phyloP scores from a whole-genome alignment of 2,888 invertebrate species.

The Pocota personata region DNA sequence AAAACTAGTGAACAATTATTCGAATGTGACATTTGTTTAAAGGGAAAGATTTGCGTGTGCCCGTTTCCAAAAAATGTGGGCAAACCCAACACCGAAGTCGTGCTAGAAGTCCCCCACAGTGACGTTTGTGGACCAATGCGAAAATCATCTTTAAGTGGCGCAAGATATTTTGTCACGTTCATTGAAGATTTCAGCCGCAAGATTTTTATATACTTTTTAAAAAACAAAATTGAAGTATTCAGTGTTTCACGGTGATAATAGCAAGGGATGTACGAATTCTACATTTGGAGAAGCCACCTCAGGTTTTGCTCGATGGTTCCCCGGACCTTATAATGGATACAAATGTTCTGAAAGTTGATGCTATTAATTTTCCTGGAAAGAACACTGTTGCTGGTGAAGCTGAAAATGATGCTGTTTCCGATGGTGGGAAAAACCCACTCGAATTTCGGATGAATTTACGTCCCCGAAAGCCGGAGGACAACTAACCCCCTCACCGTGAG shows the following conservation, averaged over 20 bases:
- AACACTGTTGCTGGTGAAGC: too few relatives aligned
- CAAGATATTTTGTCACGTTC: conserved; percentile 35
- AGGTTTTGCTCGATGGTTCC: too few relatives aligned
- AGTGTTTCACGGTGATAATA: conserved; percentile 6
- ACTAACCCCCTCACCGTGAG: too few relatives aligned
- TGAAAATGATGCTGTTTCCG: too few relatives aligned
- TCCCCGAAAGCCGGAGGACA: too few relatives aligned
- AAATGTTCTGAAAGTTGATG: conserved; percentile 24
- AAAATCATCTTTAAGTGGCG: conserved; percentile 42
- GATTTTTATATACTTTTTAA: conserved; percentile 54
- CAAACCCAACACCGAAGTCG: conserved; percentile 3
- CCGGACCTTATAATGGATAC: too few relatives aligned
- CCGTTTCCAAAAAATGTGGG: conserved; percentile 2
- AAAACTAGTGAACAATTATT: background rate
- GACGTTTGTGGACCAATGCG: conserved; percentile 68
- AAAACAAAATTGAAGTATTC: conserved; percentile 62
- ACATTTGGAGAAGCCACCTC: conserved; percentile 17
- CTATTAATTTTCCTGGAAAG: too few relatives aligned
- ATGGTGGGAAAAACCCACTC: too few relatives aligned
- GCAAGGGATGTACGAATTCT: conserved; percentile 29
- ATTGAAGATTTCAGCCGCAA: conserved; percentile 39
- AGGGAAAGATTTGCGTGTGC: too few relatives aligned
- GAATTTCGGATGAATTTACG: too few relatives aligned
- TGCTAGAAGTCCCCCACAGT: conserved; percentile 51
- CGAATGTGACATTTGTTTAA: conserved; percentile 13